Conservation (phyloP, 1,140 invertebrate genomes). For the Leptoteleia sp. region DNA sequence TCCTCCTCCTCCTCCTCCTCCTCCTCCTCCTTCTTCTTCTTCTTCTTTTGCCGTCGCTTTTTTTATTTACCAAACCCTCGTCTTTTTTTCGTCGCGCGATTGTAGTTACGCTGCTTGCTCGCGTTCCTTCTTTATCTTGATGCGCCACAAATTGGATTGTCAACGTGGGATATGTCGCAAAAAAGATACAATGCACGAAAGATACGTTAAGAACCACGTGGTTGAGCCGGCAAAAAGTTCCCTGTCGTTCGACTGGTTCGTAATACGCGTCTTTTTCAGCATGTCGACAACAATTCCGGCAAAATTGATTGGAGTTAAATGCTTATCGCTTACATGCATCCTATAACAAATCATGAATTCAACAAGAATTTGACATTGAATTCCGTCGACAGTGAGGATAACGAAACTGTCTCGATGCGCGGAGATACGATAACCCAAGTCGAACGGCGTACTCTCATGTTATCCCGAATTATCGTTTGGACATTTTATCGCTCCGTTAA, state of each 20-base stretch:
- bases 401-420: constrained; percentile 12
- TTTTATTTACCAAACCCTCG: no score
- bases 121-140: constrained; percentile 66
- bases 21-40: no score
- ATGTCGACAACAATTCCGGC: constrained; percentile 37
- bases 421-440: background rate
- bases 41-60: no score
- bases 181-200: constrained; percentile 36
- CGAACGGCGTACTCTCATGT: constrained; percentile 22
- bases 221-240: constrained; percentile 3
- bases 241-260: constrained; percentile 6
- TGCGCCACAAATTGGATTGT: constrained; percentile 75
- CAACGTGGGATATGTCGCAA: constrained; percentile 62
- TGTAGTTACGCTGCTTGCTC: constrained; percentile 27
- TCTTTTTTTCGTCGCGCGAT: constrained; percentile 6
- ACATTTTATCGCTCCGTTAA: constrained; percentile 26
- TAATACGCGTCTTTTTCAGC: constrained; percentile 34
- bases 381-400: no score
- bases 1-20: no score
- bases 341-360: constrained; percentile 31
- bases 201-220: constrained; percentile 43
- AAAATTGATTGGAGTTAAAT: constrained; percentile 42
- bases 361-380: constrained; percentile 31
- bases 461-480: constrained; percentile 24
- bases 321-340: constrained; percentile 20